Percentiles rank a stretch among this genome's conserved stretches.
Conservation (phyloP, 2,888 invertebrate genomes). For the Sialis fuliginosa region DNA sequence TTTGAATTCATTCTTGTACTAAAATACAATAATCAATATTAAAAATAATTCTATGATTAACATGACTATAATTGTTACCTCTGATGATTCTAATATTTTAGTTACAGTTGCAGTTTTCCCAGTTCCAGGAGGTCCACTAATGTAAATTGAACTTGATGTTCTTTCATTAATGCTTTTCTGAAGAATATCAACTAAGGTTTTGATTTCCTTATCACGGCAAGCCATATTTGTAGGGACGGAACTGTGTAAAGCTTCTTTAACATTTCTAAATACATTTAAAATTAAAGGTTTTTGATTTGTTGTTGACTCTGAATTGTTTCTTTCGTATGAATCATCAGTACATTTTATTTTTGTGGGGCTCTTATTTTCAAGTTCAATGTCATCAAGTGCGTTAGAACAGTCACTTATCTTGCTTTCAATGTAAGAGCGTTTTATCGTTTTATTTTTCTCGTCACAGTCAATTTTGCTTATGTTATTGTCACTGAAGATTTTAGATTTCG, state of each 20-base stretch:
- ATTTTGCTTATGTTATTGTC: too few species aligned
- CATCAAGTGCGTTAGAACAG: too few species aligned
- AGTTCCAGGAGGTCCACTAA: slow-evolving; percentile 94
- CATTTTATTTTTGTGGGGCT: slow-evolving; percentile 3
- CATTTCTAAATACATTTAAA: slow-evolving; percentile 17
- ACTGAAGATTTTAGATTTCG: too few species aligned
- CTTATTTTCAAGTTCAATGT: too few species aligned
- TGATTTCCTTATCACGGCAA: slow-evolving; percentile 66
- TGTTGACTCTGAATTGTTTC: not conserved
- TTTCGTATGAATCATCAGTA: not conserved
- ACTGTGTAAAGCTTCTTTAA: slow-evolving; percentile 23
- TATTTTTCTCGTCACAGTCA: too few species aligned
- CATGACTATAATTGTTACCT: slow-evolving; percentile 26
- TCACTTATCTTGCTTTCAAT: too few species aligned
- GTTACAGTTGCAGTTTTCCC: slow-evolving; percentile 86
- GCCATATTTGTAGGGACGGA: slow-evolving; percentile 29
- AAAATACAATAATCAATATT: slow-evolving; percentile 14
- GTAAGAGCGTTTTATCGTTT: too few species aligned
- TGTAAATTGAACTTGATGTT: slow-evolving; percentile 68
- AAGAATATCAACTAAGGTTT: slow-evolving; percentile 50
- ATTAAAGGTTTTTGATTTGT: slow-evolving; percentile 6
- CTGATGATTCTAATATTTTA: slow-evolving; percentile 46
- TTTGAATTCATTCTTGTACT: slow-evolving; percentile 34
- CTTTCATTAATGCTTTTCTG: slow-evolving; percentile 40
- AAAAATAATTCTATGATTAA: slow-evolving; percentile 4